These are phyloP conservation scores for Theonella swinhoei DNA, from an alignment of 37 sponge, comb jelly and placozoan species.

Conservation along the genomic window DNA sequence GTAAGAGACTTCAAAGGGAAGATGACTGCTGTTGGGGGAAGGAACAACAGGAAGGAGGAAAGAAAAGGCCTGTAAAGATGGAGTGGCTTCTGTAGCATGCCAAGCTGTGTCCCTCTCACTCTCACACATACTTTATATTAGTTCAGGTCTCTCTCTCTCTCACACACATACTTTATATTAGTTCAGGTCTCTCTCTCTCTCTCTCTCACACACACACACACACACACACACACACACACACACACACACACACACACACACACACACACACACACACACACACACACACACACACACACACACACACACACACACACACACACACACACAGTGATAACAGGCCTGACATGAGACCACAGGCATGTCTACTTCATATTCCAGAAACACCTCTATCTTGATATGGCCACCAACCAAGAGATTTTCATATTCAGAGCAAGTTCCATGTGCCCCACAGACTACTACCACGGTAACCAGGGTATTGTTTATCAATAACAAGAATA, in stretches of 20 bases:
- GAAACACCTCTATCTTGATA: neutral
- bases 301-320: neutral
- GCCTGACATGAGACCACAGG: neutral
- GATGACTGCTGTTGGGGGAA: too few relatives aligned
- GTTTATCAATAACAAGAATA: neutral
- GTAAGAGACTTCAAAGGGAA: too few relatives aligned
- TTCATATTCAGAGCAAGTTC: neutral
- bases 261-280: slow-evolving; percentile 3
- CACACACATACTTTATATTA: too few relatives aligned
- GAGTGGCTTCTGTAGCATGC: too few relatives aligned
- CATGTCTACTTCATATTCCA: neutral
- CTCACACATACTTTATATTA: too few relatives aligned
- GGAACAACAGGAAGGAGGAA: too few relatives aligned
- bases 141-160: too few relatives aligned
- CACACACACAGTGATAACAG: neutral
- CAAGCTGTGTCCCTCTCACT: too few relatives aligned
- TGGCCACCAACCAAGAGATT: neutral
- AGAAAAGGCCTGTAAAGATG: too few relatives aligned
- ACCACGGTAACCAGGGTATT: neutral
- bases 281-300: neutral
- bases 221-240: neutral
- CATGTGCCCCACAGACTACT: too few relatives aligned
- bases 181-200: too few relatives aligned
- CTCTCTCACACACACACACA: neutral
- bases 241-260: neutral